These are phyloP conservation scores for Phorcus lineatus DNA, from an alignment of 2,888 invertebrate species.

Conservation along the genomic window DNA sequence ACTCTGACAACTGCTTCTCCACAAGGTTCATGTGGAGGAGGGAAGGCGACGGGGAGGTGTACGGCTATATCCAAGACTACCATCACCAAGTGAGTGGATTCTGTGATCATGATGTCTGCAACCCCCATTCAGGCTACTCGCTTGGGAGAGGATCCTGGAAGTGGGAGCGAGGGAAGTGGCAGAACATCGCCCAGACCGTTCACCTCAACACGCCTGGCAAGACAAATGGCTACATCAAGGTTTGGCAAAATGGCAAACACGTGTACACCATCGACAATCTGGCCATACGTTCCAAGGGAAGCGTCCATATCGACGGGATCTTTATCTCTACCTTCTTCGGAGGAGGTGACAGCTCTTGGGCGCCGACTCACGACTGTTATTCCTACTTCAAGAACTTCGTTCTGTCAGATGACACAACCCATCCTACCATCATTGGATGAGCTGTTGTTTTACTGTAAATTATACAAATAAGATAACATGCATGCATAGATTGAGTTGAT, in stretches of 20 bases:
- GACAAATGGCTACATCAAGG: constrained; percentile 46
- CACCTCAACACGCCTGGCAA: constrained; percentile 47
- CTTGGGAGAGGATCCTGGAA: constrained; percentile 39
- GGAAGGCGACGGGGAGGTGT: constrained; percentile 58
- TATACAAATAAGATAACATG: no score
- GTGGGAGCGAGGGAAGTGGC: constrained; percentile 44
- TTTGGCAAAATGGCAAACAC: constrained; percentile 46
- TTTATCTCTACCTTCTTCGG: constrained; percentile 65
- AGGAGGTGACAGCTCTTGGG: constrained; percentile 49
- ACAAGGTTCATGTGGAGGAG: constrained; percentile 62
- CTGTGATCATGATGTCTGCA: constrained; percentile 15
- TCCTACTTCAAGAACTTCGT: constrained; percentile 59
- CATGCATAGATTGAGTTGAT: no score
- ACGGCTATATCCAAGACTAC: not conserved
- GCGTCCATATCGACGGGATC: constrained; percentile 50
- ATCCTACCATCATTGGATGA: constrained; percentile 13
- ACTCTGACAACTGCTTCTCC: constrained; percentile 55
- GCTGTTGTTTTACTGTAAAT: no score
- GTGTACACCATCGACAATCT: constrained; percentile 43
- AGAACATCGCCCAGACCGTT: constrained; percentile 50
- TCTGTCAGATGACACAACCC: constrained; percentile 1
- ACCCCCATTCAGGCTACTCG: constrained; percentile 28
- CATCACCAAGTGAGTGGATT: not conserved
- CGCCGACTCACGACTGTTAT: constrained; percentile 50
- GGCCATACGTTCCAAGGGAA: constrained; percentile 41